Base-by-base conservation (phyloP, 2,113 vertebrate genomes). In the Megaptera novaeangliae region DNA sequence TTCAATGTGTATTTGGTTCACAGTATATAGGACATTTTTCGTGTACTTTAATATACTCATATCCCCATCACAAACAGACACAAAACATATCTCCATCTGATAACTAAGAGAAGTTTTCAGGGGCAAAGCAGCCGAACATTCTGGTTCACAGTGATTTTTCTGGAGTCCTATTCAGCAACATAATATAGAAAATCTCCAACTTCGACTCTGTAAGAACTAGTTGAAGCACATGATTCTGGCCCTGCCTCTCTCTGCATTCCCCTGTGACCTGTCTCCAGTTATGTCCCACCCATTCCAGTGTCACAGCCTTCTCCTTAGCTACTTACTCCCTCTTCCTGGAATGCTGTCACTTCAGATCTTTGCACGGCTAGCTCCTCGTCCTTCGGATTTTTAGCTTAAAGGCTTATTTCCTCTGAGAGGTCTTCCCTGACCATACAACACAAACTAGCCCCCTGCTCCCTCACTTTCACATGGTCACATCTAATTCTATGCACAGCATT, bases 241-340 rank as follows among this genome's bases (percentile, higher is more conserved):
- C 27, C 52, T 14, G 44, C 15, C 29, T 21, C 49, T 1, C 2
- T 21, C 31, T 39, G 13, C 21, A 11, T n/a, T 5, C 31, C 23
- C 18, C 9, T 6, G 8, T 8, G 52, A 71, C 27, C 49, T 27
- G 9, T 3, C 21, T 91, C 15, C 18, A 71, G 29, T 6, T 29
- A 17, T 0, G 0, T 9, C 6, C 23, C 27, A 1, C 23, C 7
- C 2, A 3, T 0, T 36, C 74, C n/a, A 15, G 18, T 1, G 21
- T 1, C 85, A 15, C 4, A 2, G 25, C 15, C 44, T 72, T 63
- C 27, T 46, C 41, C 81, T 31, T 2, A 13, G 11, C 68, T 13
- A 52, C n/a, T 80, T 36, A 36, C 2, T 34, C 57, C 25, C 12
- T 34, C 80, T 52, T 27, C 39, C 17, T 14, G 69, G 75, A 88